Evolutionary conservation across 2,113 vertebrate genomes (phyloP).

Genomic region (cattle (Bos taurus)): ARS-UCD2.0 NC_037347.1:18870001-18870500

Average conservation of each 20-base stretch:
- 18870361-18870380: constrained; percentile 50
- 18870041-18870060: constrained; percentile 6
- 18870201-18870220: constrained; percentile 67
- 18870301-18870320: constrained; percentile 12
- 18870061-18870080: not conserved
- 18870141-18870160: constrained; percentile 44
- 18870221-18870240: constrained; percentile 35
- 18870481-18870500: not conserved
- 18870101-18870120: constrained; percentile 27
- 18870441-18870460: not conserved
- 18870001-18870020: not conserved
- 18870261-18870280: not conserved
- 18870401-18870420: constrained; percentile 30
- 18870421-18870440: not conserved
- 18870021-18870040: not conserved
- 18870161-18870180: constrained; percentile 36
- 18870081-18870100: not conserved
- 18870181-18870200: constrained; percentile 12
- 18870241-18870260: constrained; percentile 28
- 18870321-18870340: constrained; percentile 23
- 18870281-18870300: constrained; percentile 54
- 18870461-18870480: not conserved
- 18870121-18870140: not conserved
- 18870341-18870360: constrained; percentile 6
- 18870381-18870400: constrained; percentile 43